phyloP scores from a whole-genome alignment of 2,888 invertebrate species.

The Dryadula phaetusa region DNA sequence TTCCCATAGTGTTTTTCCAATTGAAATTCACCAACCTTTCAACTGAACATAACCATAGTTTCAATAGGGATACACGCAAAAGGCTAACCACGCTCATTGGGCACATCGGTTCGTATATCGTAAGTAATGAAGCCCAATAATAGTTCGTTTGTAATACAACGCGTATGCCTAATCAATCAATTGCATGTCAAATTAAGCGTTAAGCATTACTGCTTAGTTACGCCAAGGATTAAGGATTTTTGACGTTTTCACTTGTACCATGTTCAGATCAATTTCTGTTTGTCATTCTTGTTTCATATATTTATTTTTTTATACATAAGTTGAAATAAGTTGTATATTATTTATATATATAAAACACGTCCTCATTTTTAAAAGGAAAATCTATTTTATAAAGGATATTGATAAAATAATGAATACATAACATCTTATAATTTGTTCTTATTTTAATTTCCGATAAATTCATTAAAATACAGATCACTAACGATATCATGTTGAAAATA shows the following conservation, averaged over 20 bases:
- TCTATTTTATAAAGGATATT: no score
- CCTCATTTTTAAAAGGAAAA: no score
- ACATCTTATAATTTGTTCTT: neutral
- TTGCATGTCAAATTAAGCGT: conserved; percentile 14
- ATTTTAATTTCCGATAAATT: neutral
- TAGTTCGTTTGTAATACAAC: conserved; percentile 21
- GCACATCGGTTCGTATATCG: conserved; percentile 13
- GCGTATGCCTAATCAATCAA: conserved; percentile 22
- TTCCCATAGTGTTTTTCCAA: neutral
- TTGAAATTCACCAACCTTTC: neutral
- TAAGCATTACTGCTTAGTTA: neutral
- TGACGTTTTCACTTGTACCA: neutral
- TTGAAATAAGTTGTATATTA: no score
- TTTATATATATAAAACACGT: no score
- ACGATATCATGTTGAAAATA: neutral
- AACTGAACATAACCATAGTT: neutral
- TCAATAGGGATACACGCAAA: neutral
- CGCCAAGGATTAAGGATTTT: conserved; percentile 9
- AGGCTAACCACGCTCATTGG: conserved; percentile 2
- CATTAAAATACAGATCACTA: neutral
- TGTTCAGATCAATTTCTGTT: neutral
- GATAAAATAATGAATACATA: no score
- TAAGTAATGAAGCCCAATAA: conserved; percentile 22
- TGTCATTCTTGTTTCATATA: neutral
- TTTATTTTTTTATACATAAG: no score